phyloP scores from a whole-genome alignment of 1,140 invertebrate species.

The Hydropsyche tenuis region DNA sequence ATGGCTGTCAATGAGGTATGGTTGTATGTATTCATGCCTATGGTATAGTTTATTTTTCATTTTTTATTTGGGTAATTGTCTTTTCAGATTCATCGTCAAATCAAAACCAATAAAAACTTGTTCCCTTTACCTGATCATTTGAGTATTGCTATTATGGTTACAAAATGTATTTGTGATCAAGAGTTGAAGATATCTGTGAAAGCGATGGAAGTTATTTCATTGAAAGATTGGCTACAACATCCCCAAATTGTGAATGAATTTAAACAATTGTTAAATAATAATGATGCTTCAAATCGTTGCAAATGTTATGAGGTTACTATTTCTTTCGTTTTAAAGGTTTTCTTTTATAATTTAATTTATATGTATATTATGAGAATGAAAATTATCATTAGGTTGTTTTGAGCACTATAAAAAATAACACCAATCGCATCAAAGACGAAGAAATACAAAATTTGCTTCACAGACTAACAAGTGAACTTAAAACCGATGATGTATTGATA shows the following conservation, averaged over 20 bases:
- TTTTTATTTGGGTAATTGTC: slow-evolving; percentile 9
- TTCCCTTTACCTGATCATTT: slow-evolving; percentile 61
- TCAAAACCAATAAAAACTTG: slow-evolving; percentile 52
- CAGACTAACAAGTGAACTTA: slow-evolving; percentile 70
- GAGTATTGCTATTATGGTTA: slow-evolving; percentile 62
- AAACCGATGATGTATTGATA: slow-evolving; percentile 76
- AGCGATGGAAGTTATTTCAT: slow-evolving; percentile 65
- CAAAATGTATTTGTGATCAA: slow-evolving; percentile 65
- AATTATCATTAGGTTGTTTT: slow-evolving; percentile 70
- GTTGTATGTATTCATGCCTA: neutral
- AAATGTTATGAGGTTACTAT: slow-evolving; percentile 68
- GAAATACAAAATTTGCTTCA: slow-evolving; percentile 69
- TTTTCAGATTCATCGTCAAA: slow-evolving; percentile 55
- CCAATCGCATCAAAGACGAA: slow-evolving; percentile 64
- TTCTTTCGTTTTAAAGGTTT: slow-evolving; percentile 1
- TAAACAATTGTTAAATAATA: slow-evolving; percentile 60
- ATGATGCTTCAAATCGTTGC: slow-evolving; percentile 64
- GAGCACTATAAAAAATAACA: slow-evolving; percentile 67
- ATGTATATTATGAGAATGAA: slow-evolving; percentile 52
- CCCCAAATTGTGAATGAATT: slow-evolving; percentile 61
- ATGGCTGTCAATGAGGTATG: slow-evolving; percentile 64
- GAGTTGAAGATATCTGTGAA: slow-evolving; percentile 67
- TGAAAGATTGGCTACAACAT: slow-evolving; percentile 61
- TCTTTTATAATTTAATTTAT: slow-evolving; percentile 40
- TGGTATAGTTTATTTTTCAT: neutral